Evolutionary conservation across 2,797 vertebrate species (phyloP), one percentile per base, ranked within the genome.

Genomic region (Spheniscus humboldti): DNA sequence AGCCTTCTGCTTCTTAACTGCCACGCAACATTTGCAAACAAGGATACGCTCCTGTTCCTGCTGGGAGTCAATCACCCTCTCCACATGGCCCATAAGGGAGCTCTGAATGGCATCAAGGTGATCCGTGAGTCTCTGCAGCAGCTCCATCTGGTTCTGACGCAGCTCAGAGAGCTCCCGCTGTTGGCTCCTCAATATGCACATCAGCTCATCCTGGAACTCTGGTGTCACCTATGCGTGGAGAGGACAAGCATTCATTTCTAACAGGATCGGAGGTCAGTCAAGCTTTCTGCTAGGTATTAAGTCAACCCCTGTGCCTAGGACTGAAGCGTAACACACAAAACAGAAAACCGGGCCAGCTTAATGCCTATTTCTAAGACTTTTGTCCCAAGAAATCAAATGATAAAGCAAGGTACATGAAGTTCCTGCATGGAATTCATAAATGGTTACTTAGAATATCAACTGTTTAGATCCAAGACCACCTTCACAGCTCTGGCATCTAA

Each of bases 41-140:
- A 99, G 98, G 99, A 99, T 99, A 99, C 99, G 99, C 73, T 99
- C 99, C 60, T 99, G 99, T 90, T 99, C 99, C 82, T 99, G 99
- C 94, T 99, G 98, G 43, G 98, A 98, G 89, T 98, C 98, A 13
- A 99, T 97, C 63, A 98, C 98, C 14, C 98, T 98, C 91, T 99
- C 99, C 10, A 99, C 97, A 4, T 99, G 99, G 82, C 98, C 98
- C 96, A 98, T 99, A 20, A 99, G 98, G 20, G 99, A 99, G 96
- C 98, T 99, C 96, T 99, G 99, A 80, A 99, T 96, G 24, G 98
- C 96, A 73, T 98, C 98, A 7, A 99, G 98, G 86, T 99, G 98
- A 84, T 98, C 93, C 0, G 98, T 98, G 48, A 99, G 96, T n/a
- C 98, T 98, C 96, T 99, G 98, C 83, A 99, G 98, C 86, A 99